Evolutionary conservation across 1,140 invertebrate genomes (phyloP).

Genomic region (Drosophila ananassae): DNA sequence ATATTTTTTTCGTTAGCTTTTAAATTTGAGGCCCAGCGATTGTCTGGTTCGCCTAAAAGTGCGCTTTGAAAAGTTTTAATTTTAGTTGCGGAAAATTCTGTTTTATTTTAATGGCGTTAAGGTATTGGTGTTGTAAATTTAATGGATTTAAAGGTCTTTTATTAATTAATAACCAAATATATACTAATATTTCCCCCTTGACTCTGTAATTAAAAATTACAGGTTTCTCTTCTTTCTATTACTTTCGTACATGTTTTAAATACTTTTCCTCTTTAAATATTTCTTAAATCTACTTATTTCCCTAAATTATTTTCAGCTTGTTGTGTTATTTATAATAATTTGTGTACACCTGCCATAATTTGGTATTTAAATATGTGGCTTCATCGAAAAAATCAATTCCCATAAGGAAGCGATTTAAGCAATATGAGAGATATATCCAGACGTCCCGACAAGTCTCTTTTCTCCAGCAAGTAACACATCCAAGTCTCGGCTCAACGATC

Average conservation of each 20-base stretch:
- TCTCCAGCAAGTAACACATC: not conserved
- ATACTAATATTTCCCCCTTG: too few relatives aligned
- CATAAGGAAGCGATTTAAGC: constrained; percentile 62
- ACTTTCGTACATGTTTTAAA: too few relatives aligned
- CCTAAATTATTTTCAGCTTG: constrained; percentile 12
- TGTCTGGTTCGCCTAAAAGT: constrained; percentile 17
- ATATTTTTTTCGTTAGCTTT: constrained; percentile 46
- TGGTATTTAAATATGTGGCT: constrained; percentile 12
- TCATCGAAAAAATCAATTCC: constrained; percentile 2
- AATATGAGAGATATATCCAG: constrained; percentile 11
- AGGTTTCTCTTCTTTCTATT: not conserved
- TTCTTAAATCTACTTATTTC: too few relatives aligned
- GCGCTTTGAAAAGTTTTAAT: constrained; percentile 7
- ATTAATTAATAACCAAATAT: too few relatives aligned
- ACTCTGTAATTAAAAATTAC: not conserved
- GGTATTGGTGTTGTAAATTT: not conserved
- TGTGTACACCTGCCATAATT: constrained; percentile 6
- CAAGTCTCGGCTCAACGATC: constrained; percentile 21
- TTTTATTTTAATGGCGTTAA: not conserved
- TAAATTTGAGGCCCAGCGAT: not conserved
- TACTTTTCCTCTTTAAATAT: too few relatives aligned
- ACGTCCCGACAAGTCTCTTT: constrained; percentile 8
- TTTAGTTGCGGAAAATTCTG: constrained; percentile 21
- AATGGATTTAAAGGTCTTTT: not conserved
- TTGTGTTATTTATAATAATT: constrained; percentile 3